Percentiles rank a stretch among this genome's conserved stretches.
Evolutionary conservation across 92 coral and sea anemone genomes (phyloP).

Genomic region (Phenganax subtilis): DNA sequence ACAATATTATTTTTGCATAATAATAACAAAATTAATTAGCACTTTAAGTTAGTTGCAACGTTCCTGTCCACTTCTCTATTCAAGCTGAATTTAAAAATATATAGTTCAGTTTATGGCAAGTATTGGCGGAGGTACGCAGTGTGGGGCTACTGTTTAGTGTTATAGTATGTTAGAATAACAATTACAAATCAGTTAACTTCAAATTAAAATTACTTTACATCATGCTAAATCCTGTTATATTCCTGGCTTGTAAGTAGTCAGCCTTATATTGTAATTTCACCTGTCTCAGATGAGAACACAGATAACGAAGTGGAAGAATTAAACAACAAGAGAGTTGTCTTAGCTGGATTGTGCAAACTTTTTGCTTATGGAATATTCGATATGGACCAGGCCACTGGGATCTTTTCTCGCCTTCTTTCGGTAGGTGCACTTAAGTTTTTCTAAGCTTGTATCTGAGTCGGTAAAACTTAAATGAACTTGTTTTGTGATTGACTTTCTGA

Average conservation of each 20-base stretch:
- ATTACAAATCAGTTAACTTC: too few relatives aligned
- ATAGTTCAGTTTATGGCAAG: too few relatives aligned
- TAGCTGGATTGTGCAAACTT: conserved; percentile 86
- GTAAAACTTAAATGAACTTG: background rate
- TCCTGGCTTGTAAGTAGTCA: background rate
- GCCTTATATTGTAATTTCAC: too few relatives aligned
- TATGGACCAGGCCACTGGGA: conserved; percentile 60
- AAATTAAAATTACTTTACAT: background rate
- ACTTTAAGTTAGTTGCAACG: too few relatives aligned
- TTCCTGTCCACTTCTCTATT: too few relatives aligned
- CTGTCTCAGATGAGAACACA: conserved; percentile 63
- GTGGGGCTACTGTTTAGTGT: too few relatives aligned
- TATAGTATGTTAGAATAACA: too few relatives aligned
- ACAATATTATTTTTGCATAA: too few relatives aligned
- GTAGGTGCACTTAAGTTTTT: conserved; percentile 31
- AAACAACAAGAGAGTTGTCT: conserved; percentile 62
- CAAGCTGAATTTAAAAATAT: too few relatives aligned
- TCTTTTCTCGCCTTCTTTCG: conserved; percentile 66
- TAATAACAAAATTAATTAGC: too few relatives aligned
- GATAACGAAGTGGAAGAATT: conserved; percentile 77
- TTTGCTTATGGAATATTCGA: conserved; percentile 78
- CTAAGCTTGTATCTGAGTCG: background rate
- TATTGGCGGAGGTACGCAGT: too few relatives aligned
- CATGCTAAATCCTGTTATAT: background rate
- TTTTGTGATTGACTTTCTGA: background rate